These are phyloP conservation scores for Phalloptychus januarius DNA, from an alignment of 2,797 vertebrate species.

Conservation along the genomic window DNA sequence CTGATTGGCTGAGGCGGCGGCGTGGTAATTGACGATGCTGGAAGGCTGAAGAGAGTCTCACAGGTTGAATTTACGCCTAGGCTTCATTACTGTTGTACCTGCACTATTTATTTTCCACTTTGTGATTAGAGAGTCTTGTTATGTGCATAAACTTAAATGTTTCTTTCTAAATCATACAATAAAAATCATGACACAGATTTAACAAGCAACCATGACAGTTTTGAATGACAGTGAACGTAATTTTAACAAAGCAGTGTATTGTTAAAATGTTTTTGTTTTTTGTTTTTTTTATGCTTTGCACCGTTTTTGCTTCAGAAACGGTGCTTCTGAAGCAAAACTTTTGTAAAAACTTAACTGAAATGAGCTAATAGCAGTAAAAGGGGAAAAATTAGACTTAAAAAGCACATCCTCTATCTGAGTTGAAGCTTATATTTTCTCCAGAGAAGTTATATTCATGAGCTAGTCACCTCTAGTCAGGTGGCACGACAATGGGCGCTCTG, in stretches of 20 bases:
- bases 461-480: neutral
- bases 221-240: neutral
- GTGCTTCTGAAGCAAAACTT: neutral
- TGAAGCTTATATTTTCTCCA: neutral
- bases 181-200: neutral
- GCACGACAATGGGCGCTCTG: neutral
- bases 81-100: neutral
- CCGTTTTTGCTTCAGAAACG: no score
- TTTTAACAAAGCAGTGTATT: neutral
- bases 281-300: no score
- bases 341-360: neutral
- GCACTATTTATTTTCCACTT: neutral
- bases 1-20: no score
- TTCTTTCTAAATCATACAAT: neutral
- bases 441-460: neutral
- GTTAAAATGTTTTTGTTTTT: no score
- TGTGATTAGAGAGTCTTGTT: neutral
- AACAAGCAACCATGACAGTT: neutral
- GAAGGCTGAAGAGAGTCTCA: no score
- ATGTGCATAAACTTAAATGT: neutral
- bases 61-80: no score
- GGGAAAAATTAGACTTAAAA: neutral
- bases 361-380: neutral
- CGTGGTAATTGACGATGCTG: no score
- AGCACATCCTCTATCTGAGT: neutral